A percentile compares a stretch with the other conserved stretches of the same genome.
phyloP scores from a whole-genome alignment of 2,888 invertebrate species.

The Euphydryas editha region DNA sequence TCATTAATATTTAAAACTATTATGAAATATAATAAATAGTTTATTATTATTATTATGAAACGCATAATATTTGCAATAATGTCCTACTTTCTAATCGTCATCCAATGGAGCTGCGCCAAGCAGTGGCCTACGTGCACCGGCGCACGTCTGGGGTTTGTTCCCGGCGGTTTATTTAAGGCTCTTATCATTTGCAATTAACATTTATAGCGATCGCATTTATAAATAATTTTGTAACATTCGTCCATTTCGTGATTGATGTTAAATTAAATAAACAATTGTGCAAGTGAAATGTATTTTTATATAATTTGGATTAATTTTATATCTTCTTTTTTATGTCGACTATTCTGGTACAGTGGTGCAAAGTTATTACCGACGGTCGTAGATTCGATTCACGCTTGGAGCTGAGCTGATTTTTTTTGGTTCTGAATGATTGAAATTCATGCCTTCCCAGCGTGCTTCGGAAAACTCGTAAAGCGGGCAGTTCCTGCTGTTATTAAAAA shows the following conservation, averaged over 20 bases:
- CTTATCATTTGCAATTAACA: conserved; percentile 51
- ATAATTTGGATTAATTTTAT: not conserved
- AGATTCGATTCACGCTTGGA: too few species aligned
- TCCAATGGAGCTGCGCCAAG: conserved; percentile 51
- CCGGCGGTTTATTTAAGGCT: conserved; percentile 56
- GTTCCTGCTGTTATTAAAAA: too few species aligned
- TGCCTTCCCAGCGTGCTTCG: too few species aligned
- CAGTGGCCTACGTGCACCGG: conserved; percentile 75
- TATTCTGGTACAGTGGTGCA: too few species aligned
- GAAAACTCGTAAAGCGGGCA: too few species aligned
- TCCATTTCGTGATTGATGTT: conserved; percentile 6
- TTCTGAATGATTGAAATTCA: too few species aligned
- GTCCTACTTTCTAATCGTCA: conserved; percentile 43
- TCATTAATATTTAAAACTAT: not conserved
- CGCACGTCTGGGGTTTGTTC: conserved; percentile 68
- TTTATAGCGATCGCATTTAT: conserved; percentile 36
- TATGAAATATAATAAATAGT: not conserved
- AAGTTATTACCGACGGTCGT: too few species aligned
- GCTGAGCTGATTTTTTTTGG: too few species aligned
- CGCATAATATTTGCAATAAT: conserved; percentile 19
- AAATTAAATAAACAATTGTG: not conserved
- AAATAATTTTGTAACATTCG: conserved; percentile 14
- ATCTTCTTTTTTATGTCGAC: too few species aligned
- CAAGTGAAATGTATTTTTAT: not conserved
- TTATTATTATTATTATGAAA: not conserved